Conservation (phyloP, 2,113 vertebrate species). For the Galemys pyrenaicus region DNA sequence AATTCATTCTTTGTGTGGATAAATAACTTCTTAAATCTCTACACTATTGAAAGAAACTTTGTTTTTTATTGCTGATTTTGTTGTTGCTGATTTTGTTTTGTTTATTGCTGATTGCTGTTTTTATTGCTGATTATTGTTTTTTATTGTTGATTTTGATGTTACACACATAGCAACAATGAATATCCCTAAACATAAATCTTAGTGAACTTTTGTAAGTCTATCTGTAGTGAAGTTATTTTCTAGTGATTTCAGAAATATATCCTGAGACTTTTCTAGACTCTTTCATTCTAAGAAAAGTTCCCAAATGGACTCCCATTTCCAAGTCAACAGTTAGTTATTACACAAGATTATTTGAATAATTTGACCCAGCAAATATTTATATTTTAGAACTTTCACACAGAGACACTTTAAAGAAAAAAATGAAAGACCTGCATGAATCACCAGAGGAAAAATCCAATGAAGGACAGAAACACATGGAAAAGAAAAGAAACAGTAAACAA, state of each 20-base stretch:
- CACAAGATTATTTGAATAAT: neutral
- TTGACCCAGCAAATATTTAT: neutral
- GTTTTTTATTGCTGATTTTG: neutral
- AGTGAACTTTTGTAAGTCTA: neutral
- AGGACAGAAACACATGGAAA: no score
- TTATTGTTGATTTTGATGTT: neutral
- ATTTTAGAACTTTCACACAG: neutral
- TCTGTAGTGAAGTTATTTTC: neutral
- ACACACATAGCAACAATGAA: neutral
- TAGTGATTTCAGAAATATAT: slow-evolving; percentile 15
- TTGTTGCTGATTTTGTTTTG: no score
- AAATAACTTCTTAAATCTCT: neutral
- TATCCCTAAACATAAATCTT: neutral
- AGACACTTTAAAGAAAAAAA: no score
- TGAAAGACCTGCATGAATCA: no score
- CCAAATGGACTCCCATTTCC: neutral
- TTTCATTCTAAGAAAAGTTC: neutral
- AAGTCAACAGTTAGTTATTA: neutral
- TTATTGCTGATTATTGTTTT: no score
- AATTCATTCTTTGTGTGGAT: neutral
- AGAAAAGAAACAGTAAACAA: no score
- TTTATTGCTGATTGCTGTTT: neutral
- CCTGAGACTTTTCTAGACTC: neutral
- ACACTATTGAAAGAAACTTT: neutral
- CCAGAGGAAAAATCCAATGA: no score